Conservation (phyloP, 2,113 vertebrate genomes). For the Panurus biarmicus region DNA sequence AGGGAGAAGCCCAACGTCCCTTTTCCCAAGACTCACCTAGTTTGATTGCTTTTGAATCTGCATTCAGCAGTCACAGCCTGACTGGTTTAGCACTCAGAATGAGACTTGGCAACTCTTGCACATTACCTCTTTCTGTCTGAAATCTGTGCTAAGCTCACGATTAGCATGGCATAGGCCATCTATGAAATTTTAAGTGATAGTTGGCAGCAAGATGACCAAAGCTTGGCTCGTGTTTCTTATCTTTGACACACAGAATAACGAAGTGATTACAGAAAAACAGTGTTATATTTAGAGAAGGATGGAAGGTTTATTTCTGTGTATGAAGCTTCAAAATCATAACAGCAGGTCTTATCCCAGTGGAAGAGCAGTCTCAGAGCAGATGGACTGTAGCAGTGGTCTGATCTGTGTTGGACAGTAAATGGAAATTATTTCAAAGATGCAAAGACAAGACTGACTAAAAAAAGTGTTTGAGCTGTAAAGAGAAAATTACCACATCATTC, state of each 20-base stretch:
- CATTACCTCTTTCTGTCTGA: conserved; percentile 5
- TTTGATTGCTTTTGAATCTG: background rate
- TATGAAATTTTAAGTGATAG: conserved; percentile 34
- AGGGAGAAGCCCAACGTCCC: background rate
- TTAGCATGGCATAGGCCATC: conserved; percentile 19
- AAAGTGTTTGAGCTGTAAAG: background rate
- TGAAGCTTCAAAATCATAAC: background rate
- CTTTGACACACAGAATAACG: conserved; percentile 16
- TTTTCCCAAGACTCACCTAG: background rate
- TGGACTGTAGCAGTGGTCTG: background rate
- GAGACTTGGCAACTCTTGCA: background rate
- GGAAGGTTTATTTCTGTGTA: conserved; percentile 13
- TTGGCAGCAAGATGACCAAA: conserved; percentile 32
- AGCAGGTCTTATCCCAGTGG: background rate
- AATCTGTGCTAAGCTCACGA: background rate
- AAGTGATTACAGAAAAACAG: conserved; percentile 27
- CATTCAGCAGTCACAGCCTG: background rate
- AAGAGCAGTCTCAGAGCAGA: conserved; percentile 30
- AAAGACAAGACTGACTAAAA: background rate
- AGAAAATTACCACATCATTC: background rate
- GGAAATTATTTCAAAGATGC: background rate
- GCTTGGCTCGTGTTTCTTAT: conserved; percentile 37
- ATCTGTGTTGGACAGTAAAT: conserved; percentile 10
- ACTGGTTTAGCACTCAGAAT: background rate
- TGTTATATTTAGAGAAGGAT: conserved; percentile 1